Base-by-base conservation (phyloP, 2,888 invertebrate genomes). In the Eupithecia exiguata region DNA sequence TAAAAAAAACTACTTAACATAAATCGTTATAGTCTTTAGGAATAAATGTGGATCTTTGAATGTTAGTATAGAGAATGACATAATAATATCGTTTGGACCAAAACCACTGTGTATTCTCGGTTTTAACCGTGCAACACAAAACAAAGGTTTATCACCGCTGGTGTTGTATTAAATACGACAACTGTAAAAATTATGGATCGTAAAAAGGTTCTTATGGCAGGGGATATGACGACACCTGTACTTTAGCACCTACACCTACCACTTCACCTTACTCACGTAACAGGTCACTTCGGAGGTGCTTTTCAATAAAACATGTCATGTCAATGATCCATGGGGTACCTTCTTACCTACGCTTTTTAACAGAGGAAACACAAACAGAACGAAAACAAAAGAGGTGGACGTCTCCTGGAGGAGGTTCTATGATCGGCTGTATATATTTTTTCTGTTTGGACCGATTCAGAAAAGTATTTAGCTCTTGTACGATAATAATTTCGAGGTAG, bases 131-230 rank as follows among this genome's bases (percentile, higher is more conserved):
- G 73, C 80, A 82, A 80, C 78, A 80, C 79, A 81, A 84, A 82
- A 84, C 82, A 85, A 82, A 80, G 75, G 72, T 79, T 75, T 74
- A 76, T 76, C 74, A 69, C 72, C 72, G 71, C 78, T 16, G 71
- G 65, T 66, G 40, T 38, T 7, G 40, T 73, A 77, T 76, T 80
- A 72, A 78, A 76, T 76, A 77, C 74, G 71, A 75, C 74, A 76
- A 72, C 61, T 70, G 70, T 71, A 70, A 72, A 74, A 77, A 74
- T 74, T 74, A 77, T 75, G 77, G 67, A 68, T 69, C 76, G 72
- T 78, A 76, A 72, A 76, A 72, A 72, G 40, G 40, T 70, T 70
- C 74, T 75, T 72, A 74, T 72, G 76, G 71, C 69, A 74, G 43
- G 69, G 65, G 58, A 62, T 53, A 78, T 74, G 75, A 76, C 70